phyloP scores from a whole-genome alignment of 1,140 invertebrate species.

The Catajapyx aquilonaris region DNA sequence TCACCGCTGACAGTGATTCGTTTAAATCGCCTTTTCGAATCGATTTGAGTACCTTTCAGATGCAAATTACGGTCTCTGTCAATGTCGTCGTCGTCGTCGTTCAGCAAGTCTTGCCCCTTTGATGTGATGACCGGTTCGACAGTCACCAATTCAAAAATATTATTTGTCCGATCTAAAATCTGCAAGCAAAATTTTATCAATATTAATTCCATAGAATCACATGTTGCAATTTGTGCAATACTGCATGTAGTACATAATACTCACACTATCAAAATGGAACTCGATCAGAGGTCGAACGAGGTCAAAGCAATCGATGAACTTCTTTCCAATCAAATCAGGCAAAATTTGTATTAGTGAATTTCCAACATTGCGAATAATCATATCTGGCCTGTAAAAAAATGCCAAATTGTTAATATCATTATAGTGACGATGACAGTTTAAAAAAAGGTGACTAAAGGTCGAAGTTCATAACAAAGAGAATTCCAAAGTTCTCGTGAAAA shows the following conservation, averaged over 20 bases:
- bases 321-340: slow-evolving; percentile 63
- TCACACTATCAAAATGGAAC: slow-evolving; percentile 84
- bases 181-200: slow-evolving; percentile 21
- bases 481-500: too few species aligned
- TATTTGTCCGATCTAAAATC: slow-evolving; percentile 85
- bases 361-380: slow-evolving; percentile 74
- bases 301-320: slow-evolving; percentile 77
- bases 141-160: slow-evolving; percentile 85
- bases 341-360: slow-evolving; percentile 79
- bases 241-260: slow-evolving; percentile 15
- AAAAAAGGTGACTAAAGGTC: too few species aligned
- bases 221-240: neutral
- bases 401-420: slow-evolving; percentile 19
- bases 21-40: too few species aligned
- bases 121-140: slow-evolving; percentile 48
- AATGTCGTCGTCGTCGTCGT: slow-evolving; percentile 35
- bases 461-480: too few species aligned
- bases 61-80: slow-evolving; percentile 46
- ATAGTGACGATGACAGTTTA: neutral
- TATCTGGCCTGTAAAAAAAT: slow-evolving; percentile 49
- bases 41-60: slow-evolving; percentile 74
- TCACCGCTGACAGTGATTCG: slow-evolving; percentile 2
- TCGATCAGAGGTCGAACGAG: slow-evolving; percentile 74
- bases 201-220: neutral
- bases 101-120: slow-evolving; percentile 18